phyloP scores from a whole-genome alignment of 2,797 vertebrate genomes.

The Gymnopithys bicolor region DNA sequence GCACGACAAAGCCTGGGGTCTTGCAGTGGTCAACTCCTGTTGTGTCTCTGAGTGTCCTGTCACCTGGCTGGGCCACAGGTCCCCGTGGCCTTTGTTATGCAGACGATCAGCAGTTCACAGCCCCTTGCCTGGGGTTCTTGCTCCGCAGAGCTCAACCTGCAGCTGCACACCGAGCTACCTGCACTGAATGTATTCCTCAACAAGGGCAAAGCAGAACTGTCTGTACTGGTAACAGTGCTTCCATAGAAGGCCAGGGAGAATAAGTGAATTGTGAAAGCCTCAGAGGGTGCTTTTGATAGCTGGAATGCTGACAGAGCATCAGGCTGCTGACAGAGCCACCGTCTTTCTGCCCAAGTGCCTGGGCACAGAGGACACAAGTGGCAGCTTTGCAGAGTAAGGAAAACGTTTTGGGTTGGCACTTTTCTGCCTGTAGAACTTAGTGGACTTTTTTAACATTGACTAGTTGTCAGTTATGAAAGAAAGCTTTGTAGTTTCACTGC shows the following conservation, averaged over 20 bases:
- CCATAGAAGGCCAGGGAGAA: background rate
- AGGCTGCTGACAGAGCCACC: background rate
- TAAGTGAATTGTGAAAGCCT: background rate
- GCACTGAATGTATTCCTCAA: background rate
- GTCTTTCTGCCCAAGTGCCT: background rate
- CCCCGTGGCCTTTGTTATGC: background rate
- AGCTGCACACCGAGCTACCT: background rate
- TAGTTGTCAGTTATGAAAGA: conserved; percentile 8
- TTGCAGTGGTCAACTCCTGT: background rate
- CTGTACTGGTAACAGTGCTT: background rate
- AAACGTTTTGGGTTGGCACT: background rate
- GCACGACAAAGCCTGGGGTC: background rate
- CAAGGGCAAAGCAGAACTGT: background rate
- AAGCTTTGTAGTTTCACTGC: background rate
- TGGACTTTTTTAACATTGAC: background rate
- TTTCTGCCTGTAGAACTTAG: background rate
- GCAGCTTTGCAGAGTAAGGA: conserved; percentile 6
- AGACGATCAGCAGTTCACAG: background rate
- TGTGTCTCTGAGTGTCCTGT: background rate
- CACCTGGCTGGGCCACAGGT: background rate
- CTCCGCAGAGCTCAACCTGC: background rate
- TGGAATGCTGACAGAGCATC: conserved; percentile 16
- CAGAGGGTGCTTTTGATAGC: background rate
- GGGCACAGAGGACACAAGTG: background rate
- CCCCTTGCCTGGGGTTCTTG: background rate